These are phyloP conservation scores for Paedocypris sp. DNA, from an alignment of 2,113 vertebrate genomes.

Conservation along the genomic window DNA sequence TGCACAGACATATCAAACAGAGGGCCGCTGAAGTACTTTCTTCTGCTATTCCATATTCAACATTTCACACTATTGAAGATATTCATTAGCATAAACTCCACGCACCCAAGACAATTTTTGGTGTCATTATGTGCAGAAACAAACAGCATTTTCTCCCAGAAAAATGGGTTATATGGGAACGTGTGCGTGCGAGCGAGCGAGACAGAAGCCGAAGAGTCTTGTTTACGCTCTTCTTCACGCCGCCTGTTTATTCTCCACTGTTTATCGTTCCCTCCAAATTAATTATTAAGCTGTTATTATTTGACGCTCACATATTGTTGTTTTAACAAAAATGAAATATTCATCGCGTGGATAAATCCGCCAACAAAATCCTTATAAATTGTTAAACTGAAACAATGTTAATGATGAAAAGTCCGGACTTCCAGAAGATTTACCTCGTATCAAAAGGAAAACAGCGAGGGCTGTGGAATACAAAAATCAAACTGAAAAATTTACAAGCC, in stretches of 20 bases:
- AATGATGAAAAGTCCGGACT: conserved; percentile 65
- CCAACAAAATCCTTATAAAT: conserved; percentile 64
- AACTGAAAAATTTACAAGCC: conserved; percentile 68
- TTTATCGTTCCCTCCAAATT: conserved; percentile 67
- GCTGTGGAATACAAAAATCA: conserved; percentile 56
- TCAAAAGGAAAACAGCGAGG: conserved; percentile 40
- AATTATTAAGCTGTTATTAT: conserved; percentile 71
- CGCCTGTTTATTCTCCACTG: conserved; percentile 52
- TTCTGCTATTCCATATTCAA: conserved; percentile 14
- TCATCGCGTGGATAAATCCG: conserved; percentile 62
- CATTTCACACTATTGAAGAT: conserved; percentile 1
- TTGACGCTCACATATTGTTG: conserved; percentile 65
- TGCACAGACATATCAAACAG: neutral
- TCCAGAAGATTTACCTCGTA: conserved; percentile 63
- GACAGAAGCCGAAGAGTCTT: conserved; percentile 54
- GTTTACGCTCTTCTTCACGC: conserved; percentile 51
- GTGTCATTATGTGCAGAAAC: conserved; percentile 49
- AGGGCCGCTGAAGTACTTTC: neutral
- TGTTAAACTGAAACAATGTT: conserved; percentile 70
- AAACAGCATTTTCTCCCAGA: conserved; percentile 54
- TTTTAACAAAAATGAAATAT: conserved; percentile 70
- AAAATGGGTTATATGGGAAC: conserved; percentile 31
- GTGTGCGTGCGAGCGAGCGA: conserved; percentile 43
- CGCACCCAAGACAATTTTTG: conserved; percentile 24
- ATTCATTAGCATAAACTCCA: conserved; percentile 27